phyloP scores from a whole-genome alignment of 2,113 vertebrate genomes.

The Callopanchax toddi region DNA sequence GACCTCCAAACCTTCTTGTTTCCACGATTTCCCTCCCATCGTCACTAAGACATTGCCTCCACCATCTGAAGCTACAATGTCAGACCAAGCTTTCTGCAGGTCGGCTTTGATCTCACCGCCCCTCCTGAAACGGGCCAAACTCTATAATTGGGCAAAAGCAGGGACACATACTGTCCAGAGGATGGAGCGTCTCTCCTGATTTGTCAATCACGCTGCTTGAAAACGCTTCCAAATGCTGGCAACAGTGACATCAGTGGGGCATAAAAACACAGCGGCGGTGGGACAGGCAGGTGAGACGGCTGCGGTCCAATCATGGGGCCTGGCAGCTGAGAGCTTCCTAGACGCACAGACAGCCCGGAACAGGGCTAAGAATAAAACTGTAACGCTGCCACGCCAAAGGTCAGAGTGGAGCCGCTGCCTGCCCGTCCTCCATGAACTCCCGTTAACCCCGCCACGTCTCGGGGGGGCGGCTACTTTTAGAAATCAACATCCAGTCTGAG shows the following conservation, averaged over 20 bases:
- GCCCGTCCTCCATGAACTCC: conserved; percentile 63
- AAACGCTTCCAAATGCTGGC: conserved; percentile 53
- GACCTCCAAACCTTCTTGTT: conserved; percentile 5
- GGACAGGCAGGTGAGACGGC: conserved; percentile 34
- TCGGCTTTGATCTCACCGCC: conserved; percentile 55
- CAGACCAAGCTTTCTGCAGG: conserved; percentile 31
- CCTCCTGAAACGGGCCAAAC: conserved; percentile 24
- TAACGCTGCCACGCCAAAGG: conserved; percentile 61
- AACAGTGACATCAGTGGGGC: conserved; percentile 62
- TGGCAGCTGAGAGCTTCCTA: conserved; percentile 69
- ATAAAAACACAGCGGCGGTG: neutral
- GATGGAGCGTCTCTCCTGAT: conserved; percentile 37
- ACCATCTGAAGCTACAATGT: conserved; percentile 20
- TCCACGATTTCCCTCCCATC: conserved; percentile 42
- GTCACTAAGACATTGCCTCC: conserved; percentile 33
- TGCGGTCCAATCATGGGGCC: conserved; percentile 59
- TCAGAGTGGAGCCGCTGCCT: conserved; percentile 55
- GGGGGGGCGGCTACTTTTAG: too few relatives aligned
- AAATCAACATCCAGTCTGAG: too few relatives aligned
- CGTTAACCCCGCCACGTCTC: conserved; percentile 43
- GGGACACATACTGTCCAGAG: conserved; percentile 40
- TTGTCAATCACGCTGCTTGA: conserved; percentile 61
- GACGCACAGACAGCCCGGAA: conserved; percentile 63
- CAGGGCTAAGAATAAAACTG: conserved; percentile 75
- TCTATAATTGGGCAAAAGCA: conserved; percentile 71